Evolutionary conservation across 2,113 vertebrate species (phyloP).

Genomic region (Pyrgilauda ruficollis): DNA sequence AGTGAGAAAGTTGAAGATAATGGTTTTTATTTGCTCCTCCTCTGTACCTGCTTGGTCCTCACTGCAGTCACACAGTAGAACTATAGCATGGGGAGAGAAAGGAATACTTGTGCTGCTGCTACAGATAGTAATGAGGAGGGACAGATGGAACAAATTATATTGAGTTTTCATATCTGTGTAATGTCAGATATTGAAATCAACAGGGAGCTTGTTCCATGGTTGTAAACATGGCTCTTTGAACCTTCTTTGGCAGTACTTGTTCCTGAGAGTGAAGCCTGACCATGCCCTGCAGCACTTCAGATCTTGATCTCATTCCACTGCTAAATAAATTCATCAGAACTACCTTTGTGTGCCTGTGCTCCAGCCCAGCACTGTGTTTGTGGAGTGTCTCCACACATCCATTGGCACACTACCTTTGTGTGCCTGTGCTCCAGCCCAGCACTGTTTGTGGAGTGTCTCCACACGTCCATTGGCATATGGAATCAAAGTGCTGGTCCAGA

Average conservation of each 20-base stretch:
- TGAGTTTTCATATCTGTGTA: not conserved
- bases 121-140: not conserved
- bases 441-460: rapidly evolving
- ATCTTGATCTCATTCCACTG: not conserved
- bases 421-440: not conserved
- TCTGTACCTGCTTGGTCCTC: not conserved
- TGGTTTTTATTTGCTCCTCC: not conserved
- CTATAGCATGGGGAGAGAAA: not conserved
- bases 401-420: not conserved
- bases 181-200: slow-evolving; percentile 6
- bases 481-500: not conserved
- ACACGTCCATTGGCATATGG: rapidly evolving
- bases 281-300: not conserved
- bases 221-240: slow-evolving; percentile 25
- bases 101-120: not conserved
- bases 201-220: not conserved
- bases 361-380: not conserved
- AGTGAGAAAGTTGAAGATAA: not conserved
- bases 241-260: not conserved
- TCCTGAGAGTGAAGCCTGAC: not conserved
- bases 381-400: not conserved
- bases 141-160: slow-evolving; percentile 15
- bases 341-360: not conserved
- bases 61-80: not conserved
- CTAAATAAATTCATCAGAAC: not conserved